These are phyloP conservation scores for Erpornis zantholeuca DNA, from an alignment of 2,113 vertebrate genomes.

Conservation along the genomic window DNA sequence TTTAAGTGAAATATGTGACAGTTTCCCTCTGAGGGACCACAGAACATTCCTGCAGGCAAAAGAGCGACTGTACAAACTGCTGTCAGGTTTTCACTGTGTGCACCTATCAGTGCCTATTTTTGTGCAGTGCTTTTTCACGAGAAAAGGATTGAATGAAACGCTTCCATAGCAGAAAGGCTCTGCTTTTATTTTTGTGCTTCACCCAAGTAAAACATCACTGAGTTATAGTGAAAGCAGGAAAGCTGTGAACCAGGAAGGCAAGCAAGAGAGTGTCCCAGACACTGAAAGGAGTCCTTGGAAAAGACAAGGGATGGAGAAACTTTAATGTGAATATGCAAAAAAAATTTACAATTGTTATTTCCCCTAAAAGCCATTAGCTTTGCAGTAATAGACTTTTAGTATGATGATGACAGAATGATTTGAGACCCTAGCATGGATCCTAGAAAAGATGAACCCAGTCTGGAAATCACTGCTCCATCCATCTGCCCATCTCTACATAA, in stretches of 20 bases:
- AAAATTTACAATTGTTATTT: neutral
- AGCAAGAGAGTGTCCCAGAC: neutral
- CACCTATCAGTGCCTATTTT: neutral
- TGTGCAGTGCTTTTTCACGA: neutral
- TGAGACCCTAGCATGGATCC: neutral
- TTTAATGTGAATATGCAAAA: neutral
- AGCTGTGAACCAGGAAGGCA: neutral
- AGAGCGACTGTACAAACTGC: neutral
- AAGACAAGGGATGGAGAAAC: neutral
- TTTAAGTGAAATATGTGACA: neutral
- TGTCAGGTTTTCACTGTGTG: neutral
- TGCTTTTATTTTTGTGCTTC: neutral
- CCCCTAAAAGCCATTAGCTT: neutral
- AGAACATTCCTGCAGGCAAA: neutral
- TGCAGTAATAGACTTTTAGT: neutral
- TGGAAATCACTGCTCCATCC: neutral
- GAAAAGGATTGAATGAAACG: neutral
- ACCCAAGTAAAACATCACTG: neutral
- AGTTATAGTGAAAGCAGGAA: neutral
- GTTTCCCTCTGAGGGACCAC: neutral
- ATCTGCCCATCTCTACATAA: neutral
- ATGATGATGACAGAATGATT: conserved; percentile 6
- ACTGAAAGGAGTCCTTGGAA: neutral
- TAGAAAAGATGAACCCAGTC: neutral
- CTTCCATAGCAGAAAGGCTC: neutral